Base-by-base conservation (phyloP, 2,113 vertebrate genomes). In the Kryptolebias marmoratus region DNA sequence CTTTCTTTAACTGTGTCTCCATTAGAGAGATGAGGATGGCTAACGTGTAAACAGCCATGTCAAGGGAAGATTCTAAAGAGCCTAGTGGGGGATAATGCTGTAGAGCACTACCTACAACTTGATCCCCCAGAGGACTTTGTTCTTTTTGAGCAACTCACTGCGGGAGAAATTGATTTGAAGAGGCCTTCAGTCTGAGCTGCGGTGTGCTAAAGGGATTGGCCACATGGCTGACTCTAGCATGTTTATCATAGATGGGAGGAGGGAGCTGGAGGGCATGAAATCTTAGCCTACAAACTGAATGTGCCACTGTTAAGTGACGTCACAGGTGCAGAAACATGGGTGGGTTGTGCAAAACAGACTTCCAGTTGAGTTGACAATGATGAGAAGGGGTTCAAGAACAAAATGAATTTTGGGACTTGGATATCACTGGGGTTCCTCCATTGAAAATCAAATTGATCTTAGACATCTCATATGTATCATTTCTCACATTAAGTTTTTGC, bases 231-330 rank as follows among this genome's bases (percentile, higher is more conserved):
- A 84, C 79, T 82, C 75, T 54, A 67, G 88, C 83, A 85, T 73
- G 81, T 86, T 90, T 82, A 64, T 63, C 42, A 56, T 22, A 69
- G 76, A 65, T 48, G 71, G 72, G 64, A 36, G 80, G 67, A 64
- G 36, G 32, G n/a, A 12, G 67, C 42, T 28, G 59, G 68, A 49
- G 61, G 31, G 54, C 8, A 16, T 64, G 28, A 60, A 56, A 64
- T 75, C 70, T 73, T 80, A 88, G 86, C 85, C 66, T 71, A 68
- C n/a, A 64, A 82, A 84, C 76, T 70, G 57, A 60, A 67, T 88
- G 80, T 81, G 78, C 84, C 30, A 81, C 88, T 89, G 90, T 84
- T 87, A 88, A 83, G 87, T 88, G 83, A 88, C 84, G 84, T 93
- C 91, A 93, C 87, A 86, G 87, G 84, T 88, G 79, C 82, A 75